Conservation (phyloP, 2,797 vertebrate genomes). For the Tenualosa ilisha region DNA sequence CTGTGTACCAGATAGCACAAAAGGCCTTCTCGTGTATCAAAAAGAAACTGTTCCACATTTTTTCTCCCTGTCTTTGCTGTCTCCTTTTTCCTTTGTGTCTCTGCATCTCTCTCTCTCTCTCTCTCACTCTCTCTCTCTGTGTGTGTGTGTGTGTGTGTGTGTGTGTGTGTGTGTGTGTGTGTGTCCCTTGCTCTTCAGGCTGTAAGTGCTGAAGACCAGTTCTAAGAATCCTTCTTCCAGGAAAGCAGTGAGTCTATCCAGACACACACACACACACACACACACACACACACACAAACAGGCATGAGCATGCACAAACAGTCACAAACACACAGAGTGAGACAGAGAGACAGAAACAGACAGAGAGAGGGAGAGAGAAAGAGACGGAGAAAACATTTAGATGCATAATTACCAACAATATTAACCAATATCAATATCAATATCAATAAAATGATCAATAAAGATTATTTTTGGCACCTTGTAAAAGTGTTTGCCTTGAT, state of each 20-base stretch:
- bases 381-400: not conserved
- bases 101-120: not conserved
- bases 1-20: not conserved
- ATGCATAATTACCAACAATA: not conserved
- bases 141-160: not conserved
- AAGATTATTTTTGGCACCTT: no score
- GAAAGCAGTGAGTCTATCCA: not conserved
- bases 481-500: no score
- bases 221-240: not conserved
- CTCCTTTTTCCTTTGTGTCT: not conserved
- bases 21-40: not conserved
- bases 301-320: conserved; percentile 28
- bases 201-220: conserved; percentile 12
- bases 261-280: not conserved
- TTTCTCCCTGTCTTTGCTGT: not conserved
- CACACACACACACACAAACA: conserved; percentile 28
- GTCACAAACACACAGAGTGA: not conserved
- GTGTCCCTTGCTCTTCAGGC: not conserved
- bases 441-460: no score
- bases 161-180: conserved; percentile 6
- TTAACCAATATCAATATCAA: not conserved
- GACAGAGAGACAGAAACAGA: not conserved
- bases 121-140: not conserved
- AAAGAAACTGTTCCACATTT: not conserved
- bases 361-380: not conserved